Conservation (phyloP, 2,113 vertebrate genomes). For the Albula glossodonta region DNA sequence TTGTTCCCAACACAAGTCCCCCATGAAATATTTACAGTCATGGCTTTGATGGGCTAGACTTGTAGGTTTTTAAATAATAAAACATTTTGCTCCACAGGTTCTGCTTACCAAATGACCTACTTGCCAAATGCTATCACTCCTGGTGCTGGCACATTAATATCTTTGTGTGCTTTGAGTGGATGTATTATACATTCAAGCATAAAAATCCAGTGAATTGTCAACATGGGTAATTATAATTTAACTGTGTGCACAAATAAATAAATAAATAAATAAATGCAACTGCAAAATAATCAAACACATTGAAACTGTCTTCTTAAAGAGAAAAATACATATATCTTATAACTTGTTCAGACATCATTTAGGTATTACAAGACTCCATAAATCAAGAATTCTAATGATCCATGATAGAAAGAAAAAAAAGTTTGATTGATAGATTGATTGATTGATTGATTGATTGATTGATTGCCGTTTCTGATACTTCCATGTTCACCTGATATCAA, state of each 20-base stretch:
- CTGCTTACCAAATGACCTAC: conserved; percentile 23
- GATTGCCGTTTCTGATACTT: too few relatives aligned
- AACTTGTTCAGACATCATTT: too few relatives aligned
- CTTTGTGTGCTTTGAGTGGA: conserved; percentile 1
- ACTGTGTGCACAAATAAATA: neutral
- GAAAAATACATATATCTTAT: too few relatives aligned
- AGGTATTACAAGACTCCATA: too few relatives aligned
- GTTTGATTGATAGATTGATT: too few relatives aligned
- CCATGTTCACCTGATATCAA: too few relatives aligned
- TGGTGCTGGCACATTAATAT: neutral
- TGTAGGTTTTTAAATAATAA: conserved; percentile 12
- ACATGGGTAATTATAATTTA: neutral
- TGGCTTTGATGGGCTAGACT: neutral
- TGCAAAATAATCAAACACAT: too few relatives aligned
- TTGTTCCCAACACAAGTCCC: neutral
- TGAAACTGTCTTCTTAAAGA: too few relatives aligned
- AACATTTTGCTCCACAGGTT: conserved; percentile 9
- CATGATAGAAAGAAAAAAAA: too few relatives aligned
- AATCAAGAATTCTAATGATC: too few relatives aligned
- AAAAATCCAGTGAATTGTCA: neutral
- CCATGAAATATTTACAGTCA: conserved; percentile 20
- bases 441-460: too few relatives aligned
- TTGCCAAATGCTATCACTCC: neutral
- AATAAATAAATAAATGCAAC: too few relatives aligned
- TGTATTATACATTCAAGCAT: neutral